Evolutionary conservation across 2,888 invertebrate species (phyloP).

Genomic region (Nephrotoma appendiculata): DNA sequence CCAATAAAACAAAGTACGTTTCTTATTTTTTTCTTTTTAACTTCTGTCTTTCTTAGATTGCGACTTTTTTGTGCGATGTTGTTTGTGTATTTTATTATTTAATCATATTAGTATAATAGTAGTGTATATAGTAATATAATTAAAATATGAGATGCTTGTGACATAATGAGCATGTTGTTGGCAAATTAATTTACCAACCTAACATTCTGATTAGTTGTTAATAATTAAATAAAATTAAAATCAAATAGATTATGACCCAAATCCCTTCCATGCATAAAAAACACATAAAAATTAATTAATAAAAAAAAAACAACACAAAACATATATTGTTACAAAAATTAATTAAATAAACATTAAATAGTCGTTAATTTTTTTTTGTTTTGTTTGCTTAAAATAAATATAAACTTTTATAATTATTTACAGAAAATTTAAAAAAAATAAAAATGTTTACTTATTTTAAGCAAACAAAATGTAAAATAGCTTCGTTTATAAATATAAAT

Average conservation of each 20-base stretch:
- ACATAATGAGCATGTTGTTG: not conserved
- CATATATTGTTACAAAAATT: not conserved
- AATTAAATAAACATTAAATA: not conserved
- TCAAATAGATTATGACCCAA: not conserved
- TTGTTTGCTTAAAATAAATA: not conserved
- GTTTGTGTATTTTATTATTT: not conserved
- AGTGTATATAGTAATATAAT: not conserved
- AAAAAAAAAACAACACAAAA: not conserved
- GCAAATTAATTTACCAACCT: not conserved
- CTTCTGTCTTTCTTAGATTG: constrained; percentile 12
- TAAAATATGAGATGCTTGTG: not conserved
- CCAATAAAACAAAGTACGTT: constrained; percentile 13
- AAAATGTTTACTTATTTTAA: not conserved
- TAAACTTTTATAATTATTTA: not conserved
- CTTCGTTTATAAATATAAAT: not conserved
- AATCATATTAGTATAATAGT: not conserved
- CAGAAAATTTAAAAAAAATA: not conserved
- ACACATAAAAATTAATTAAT: not conserved
- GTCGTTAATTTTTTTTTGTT: not conserved
- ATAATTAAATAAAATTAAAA: not conserved
- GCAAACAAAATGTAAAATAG: not conserved
- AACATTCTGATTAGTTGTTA: not conserved
- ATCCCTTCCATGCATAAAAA: not conserved
- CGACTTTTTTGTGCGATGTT: constrained; percentile 9
- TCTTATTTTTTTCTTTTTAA: constrained; percentile 4